Percentiles rank a stretch among this genome's conserved stretches.
These are phyloP conservation scores for Brachymystax lenok DNA, from an alignment of 2,797 vertebrate genomes.

Conservation along the genomic window DNA sequence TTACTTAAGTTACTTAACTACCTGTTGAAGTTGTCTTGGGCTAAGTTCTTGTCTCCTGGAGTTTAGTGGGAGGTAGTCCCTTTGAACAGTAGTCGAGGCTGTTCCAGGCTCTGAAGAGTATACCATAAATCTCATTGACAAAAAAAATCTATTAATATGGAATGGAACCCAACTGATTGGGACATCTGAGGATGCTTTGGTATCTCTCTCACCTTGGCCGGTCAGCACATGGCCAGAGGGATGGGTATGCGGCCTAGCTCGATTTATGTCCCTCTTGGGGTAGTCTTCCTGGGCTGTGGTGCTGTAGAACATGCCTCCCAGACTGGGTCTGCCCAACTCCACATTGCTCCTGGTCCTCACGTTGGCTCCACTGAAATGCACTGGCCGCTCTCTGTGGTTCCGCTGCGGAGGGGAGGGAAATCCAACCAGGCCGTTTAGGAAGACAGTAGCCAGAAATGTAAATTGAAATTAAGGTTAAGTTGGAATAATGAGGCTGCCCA, in stretches of 20 bases:
- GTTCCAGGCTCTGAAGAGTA: constrained; percentile 41
- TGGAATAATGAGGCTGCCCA: no score
- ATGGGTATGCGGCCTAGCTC: constrained; percentile 4
- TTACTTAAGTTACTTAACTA: constrained; percentile 1
- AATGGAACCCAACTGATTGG: not conserved
- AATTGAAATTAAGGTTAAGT: no score
- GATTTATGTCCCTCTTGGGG: not conserved
- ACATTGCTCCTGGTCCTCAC: constrained; percentile 56
- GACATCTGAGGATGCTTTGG: no score
- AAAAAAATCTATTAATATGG: not conserved
- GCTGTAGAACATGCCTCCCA: constrained; percentile 38
- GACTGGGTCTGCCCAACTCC: constrained; percentile 31
- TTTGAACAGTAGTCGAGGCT: constrained; percentile 33
- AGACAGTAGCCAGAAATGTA: not conserved
- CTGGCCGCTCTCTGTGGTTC: constrained; percentile 9
- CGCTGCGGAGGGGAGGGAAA: constrained; percentile 15
- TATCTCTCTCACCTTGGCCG: constrained; percentile 44
- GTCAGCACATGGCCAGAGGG: constrained; percentile 35
- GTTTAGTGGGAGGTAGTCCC: constrained; percentile 39
- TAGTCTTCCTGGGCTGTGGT: constrained; percentile 48
- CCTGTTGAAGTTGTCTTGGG: constrained; percentile 24
- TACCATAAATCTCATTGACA: not conserved
- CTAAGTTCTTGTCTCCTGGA: constrained; percentile 14
- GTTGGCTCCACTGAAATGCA: constrained; percentile 4
- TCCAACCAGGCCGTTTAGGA: not conserved